phyloP scores from a whole-genome alignment of 2,888 invertebrate species.

The Tromatobia lineatoria region DNA sequence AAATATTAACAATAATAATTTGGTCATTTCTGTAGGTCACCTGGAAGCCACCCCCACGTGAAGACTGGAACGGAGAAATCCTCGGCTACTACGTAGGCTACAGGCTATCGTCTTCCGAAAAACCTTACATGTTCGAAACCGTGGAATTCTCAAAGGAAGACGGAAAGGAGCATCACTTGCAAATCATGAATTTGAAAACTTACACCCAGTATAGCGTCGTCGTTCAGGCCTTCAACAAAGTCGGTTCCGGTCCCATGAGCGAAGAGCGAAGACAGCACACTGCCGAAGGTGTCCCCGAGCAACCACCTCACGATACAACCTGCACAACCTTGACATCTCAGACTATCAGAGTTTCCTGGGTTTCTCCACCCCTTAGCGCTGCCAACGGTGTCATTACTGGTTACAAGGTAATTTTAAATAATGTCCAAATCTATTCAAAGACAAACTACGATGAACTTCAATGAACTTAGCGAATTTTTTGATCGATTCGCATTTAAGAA shows the following conservation, averaged over 20 bases:
- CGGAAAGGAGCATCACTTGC: slow-evolving; percentile 95
- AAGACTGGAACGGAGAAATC: slow-evolving; percentile 97
- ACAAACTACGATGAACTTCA: neutral
- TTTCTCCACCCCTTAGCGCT: slow-evolving; percentile 95
- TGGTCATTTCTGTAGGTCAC: slow-evolving; percentile 87
- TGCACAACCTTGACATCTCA: slow-evolving; percentile 97
- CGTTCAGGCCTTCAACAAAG: slow-evolving; percentile 97
- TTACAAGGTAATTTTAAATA: slow-evolving; percentile 88
- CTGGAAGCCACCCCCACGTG: slow-evolving; percentile 96
- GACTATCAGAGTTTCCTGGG: slow-evolving; percentile 97
- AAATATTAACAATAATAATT: neutral
- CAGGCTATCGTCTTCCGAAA: slow-evolving; percentile 93
- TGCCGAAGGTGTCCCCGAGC: slow-evolving; percentile 97
- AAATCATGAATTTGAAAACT: slow-evolving; percentile 93
- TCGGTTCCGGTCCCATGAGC: slow-evolving; percentile 96
- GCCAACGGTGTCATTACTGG: slow-evolving; percentile 98
- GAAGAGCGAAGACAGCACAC: slow-evolving; percentile 96
- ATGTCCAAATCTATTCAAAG: neutral
- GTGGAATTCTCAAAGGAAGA: slow-evolving; percentile 97
- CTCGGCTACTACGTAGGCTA: slow-evolving; percentile 96
- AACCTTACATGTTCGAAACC: slow-evolving; percentile 95
- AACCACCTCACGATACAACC: slow-evolving; percentile 96
- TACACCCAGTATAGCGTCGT: slow-evolving; percentile 99
- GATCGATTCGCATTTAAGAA: no score
- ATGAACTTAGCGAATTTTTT: no score